phyloP scores from a whole-genome alignment of 2,113 vertebrate species.

The Galeopterus variegatus region DNA sequence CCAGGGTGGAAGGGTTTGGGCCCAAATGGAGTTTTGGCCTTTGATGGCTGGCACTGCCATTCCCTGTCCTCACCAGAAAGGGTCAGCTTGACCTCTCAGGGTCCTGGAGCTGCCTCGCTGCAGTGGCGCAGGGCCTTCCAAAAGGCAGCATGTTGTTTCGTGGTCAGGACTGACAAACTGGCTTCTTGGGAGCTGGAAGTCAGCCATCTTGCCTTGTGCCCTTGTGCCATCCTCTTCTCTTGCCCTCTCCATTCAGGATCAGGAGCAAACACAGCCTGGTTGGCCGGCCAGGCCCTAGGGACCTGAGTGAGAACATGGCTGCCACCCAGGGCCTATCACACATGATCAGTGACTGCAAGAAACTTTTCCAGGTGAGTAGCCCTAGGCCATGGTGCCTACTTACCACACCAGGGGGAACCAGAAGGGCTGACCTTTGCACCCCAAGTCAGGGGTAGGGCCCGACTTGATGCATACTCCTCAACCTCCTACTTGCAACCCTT shows the following conservation, averaged over 20 bases:
- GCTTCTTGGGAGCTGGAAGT: conserved; percentile 3
- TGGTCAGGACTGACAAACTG: background rate
- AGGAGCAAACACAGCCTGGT: conserved; percentile 88
- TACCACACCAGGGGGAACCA: background rate
- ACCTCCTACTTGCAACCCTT: background rate
- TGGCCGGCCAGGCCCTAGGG: conserved; percentile 91
- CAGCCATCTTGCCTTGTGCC: background rate
- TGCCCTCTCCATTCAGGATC: conserved; percentile 81
- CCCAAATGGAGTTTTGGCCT: background rate
- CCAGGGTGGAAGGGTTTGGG: background rate
- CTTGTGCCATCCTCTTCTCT: background rate
- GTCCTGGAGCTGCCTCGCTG: background rate
- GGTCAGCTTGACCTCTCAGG: background rate
- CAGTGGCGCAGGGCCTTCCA: background rate
- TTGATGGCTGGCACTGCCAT: background rate
- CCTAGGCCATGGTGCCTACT: background rate
- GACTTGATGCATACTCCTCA: background rate
- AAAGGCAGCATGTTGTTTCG: background rate
- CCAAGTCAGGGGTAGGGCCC: background rate
- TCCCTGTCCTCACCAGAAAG: background rate
- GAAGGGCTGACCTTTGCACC: background rate
- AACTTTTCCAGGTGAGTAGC: conserved; percentile 93
- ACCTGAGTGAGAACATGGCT: conserved; percentile 94
- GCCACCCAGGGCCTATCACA: conserved; percentile 93
- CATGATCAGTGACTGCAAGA: conserved; percentile 95